These are phyloP conservation scores for Macaria notata DNA, from an alignment of 2,888 invertebrate species.

Conservation along the genomic window DNA sequence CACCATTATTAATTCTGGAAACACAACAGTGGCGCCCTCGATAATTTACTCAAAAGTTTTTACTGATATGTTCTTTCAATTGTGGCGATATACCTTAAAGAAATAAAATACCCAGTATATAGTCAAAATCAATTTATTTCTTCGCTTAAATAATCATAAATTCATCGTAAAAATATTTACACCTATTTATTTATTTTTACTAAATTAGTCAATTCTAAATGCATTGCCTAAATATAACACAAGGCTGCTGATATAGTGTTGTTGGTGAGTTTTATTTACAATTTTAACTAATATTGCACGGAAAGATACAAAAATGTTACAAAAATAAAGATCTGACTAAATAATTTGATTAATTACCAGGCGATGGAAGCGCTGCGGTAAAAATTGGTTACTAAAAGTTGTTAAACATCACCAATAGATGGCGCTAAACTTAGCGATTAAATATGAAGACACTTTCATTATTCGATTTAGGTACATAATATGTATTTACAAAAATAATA, in stretches of 20 bases:
- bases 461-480: conserved; percentile 2
- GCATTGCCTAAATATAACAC: conserved; percentile 61
- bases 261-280: conserved; percentile 21
- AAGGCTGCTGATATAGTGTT: conserved; percentile 28
- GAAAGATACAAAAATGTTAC: conserved; percentile 8
- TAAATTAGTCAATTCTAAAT: conserved; percentile 58
- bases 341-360: not conserved
- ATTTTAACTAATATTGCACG: conserved; percentile 40
- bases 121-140: conserved; percentile 59
- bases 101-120: conserved; percentile 14
- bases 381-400: not conserved
- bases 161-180: conserved; percentile 59
- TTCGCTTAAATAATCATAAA: conserved; percentile 19
- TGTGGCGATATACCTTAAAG: too few relatives aligned
- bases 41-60: too few relatives aligned
- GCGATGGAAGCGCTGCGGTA: not conserved
- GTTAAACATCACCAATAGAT: conserved; percentile 12
- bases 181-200: conserved; percentile 42
- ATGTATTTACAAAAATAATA: too few relatives aligned
- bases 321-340: conserved; percentile 6
- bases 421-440: conserved; percentile 13
- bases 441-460: conserved; percentile 23
- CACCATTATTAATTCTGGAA: too few relatives aligned
- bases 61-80: too few relatives aligned
- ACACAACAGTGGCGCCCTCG: too few relatives aligned